Evolutionary conservation across 2,113 vertebrate genomes (phyloP).

Genomic region (Heterotilapia buettikoferi): DNA sequence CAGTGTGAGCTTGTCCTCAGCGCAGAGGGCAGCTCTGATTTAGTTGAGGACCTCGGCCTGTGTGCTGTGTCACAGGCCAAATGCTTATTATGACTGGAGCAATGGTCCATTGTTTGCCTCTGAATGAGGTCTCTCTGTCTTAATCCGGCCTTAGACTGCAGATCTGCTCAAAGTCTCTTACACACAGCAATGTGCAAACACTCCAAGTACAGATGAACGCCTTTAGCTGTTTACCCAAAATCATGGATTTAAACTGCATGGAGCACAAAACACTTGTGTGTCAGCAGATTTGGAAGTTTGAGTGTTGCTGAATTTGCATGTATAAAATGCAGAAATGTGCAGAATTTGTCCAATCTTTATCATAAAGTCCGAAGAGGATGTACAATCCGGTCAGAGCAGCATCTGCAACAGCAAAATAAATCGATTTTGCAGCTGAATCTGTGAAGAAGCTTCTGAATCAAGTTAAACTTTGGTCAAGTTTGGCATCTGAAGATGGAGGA

Average conservation of each 20-base stretch:
- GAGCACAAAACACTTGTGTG: constrained; percentile 1
- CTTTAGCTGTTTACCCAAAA: constrained; percentile 13
- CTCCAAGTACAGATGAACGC: constrained; percentile 23
- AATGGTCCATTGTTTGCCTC: constrained; percentile 71
- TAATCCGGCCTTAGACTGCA: constrained; percentile 66
- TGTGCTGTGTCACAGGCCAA: constrained; percentile 58
- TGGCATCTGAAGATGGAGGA: background rate
- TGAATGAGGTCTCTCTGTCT: constrained; percentile 67
- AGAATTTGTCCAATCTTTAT: background rate
- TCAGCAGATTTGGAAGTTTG: background rate
- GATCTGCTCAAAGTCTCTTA: constrained; percentile 69
- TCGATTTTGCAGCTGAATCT: background rate
- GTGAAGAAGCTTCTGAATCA: background rate
- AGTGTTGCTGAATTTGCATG: background rate
- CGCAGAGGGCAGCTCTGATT: constrained; percentile 14
- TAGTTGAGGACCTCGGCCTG: constrained; percentile 23
- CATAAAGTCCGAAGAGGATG: background rate
- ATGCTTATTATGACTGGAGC: constrained; percentile 63
- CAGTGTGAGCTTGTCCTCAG: background rate
- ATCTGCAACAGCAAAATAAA: background rate
- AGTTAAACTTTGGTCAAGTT: background rate
- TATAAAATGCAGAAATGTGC: background rate
- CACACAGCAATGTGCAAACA: constrained; percentile 49
- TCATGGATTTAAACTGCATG: background rate
- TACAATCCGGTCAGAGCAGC: background rate